Conservation (phyloP, 2,888 invertebrate genomes). For the Doris montereyensis region DNA sequence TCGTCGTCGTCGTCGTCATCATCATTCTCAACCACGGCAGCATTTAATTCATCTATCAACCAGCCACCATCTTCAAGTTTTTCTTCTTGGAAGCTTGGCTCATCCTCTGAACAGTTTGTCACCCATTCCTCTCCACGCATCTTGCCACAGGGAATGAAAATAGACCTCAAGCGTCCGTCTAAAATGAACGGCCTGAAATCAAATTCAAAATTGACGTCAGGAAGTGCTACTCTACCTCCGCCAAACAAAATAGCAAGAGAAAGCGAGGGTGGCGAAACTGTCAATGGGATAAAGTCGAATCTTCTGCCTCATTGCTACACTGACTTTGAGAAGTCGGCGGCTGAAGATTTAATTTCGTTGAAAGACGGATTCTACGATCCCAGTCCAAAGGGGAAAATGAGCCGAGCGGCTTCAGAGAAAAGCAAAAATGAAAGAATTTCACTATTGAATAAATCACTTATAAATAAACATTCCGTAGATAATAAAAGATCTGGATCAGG, state of each 20-base stretch:
- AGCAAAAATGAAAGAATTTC: too few species aligned
- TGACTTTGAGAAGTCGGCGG: slow-evolving; percentile 36
- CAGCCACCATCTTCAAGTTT: neutral
- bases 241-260: neutral
- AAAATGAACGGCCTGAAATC: slow-evolving; percentile 26
- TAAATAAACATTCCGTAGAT: too few species aligned
- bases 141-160: slow-evolving; percentile 38
- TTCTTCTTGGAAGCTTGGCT: neutral
- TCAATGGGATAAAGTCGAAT: neutral
- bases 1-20: slow-evolving; percentile 24
- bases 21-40: neutral
- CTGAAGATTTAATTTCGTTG: slow-evolving; percentile 37
- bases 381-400: neutral
- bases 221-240: neutral
- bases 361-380: slow-evolving; percentile 23
- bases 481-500: too few species aligned
- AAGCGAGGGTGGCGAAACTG: neutral
- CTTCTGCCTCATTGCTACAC: slow-evolving; percentile 20
- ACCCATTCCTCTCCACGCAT: slow-evolving; percentile 30
- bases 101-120: neutral
- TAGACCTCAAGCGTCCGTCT: slow-evolving; percentile 33
- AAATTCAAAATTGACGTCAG: neutral
- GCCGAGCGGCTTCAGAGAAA: too few species aligned
- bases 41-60: slow-evolving; percentile 12
- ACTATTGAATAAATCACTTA: too few species aligned